These are phyloP conservation scores for Aplysina aerophoba DNA, from an alignment of 37 sponge, comb jelly and placozoan genomes.

Conservation along the genomic window DNA sequence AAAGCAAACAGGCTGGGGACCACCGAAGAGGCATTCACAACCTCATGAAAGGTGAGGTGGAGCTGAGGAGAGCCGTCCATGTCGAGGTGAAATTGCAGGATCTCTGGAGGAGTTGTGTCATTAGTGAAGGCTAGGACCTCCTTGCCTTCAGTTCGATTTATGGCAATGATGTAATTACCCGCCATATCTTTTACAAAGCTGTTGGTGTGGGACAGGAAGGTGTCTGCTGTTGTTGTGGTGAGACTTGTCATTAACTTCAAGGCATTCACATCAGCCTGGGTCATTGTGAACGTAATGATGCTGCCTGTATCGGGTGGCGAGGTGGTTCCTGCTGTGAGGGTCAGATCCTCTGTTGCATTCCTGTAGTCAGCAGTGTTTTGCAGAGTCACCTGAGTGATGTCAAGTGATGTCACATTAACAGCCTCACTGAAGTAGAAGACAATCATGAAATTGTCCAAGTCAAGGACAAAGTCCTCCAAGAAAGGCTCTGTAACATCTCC, in stretches of 20 bases:
- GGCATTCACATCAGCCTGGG: slow-evolving; percentile 72
- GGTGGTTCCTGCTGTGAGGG: slow-evolving; percentile 78
- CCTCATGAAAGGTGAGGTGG: slow-evolving; percentile 84
- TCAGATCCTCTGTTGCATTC: slow-evolving; percentile 52
- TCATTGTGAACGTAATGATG: slow-evolving; percentile 61
- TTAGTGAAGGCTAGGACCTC: slow-evolving; percentile 29
- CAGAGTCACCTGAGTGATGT: slow-evolving; percentile 69
- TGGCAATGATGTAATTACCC: slow-evolving; percentile 65
- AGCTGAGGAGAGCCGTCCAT: slow-evolving; percentile 59
- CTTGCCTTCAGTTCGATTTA: slow-evolving; percentile 44
- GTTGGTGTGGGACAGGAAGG: slow-evolving; percentile 44
- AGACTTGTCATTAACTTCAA: slow-evolving; percentile 78
- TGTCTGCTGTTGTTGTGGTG: slow-evolving; percentile 62
- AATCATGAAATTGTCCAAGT: slow-evolving; percentile 52
- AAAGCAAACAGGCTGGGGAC: slow-evolving; percentile 54
- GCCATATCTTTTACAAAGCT: slow-evolving; percentile 76
- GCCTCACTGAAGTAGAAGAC: slow-evolving; percentile 84
- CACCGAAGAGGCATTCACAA: slow-evolving; percentile 81
- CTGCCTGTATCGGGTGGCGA: slow-evolving; percentile 72
- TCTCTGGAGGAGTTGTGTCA: slow-evolving; percentile 73
- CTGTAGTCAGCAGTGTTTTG: slow-evolving; percentile 47
- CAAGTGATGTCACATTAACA: slow-evolving; percentile 77
- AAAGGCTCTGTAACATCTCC: slow-evolving; percentile 76
- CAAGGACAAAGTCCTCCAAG: slow-evolving; percentile 63
- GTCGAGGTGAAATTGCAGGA: slow-evolving; percentile 74